phyloP scores from a whole-genome alignment of 92 coral and sea anemone species.

The Blastomussa wellsi region DNA sequence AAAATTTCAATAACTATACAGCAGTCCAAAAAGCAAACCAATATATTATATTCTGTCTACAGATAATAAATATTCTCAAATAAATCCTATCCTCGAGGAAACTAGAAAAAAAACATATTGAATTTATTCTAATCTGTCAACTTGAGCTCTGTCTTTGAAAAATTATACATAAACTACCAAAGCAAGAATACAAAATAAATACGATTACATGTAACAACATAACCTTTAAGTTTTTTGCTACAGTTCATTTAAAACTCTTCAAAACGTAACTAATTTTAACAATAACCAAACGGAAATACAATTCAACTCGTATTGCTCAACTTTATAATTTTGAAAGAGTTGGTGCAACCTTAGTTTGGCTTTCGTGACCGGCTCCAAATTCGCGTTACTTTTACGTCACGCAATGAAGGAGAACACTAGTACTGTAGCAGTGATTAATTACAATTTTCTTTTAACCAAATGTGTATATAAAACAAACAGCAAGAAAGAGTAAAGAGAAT shows the following conservation, averaged over 20 bases:
- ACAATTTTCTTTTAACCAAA: not conserved
- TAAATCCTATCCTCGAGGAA: conserved; percentile 12
- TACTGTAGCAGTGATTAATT: not conserved
- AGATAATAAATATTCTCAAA: conserved; percentile 31
- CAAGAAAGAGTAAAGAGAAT: not conserved
- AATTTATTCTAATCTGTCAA: not conserved
- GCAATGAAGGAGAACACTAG: not conserved
- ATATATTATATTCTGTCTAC: conserved; percentile 21
- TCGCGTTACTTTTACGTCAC: not conserved
- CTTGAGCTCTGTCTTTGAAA: not conserved
- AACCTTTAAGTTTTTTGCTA: not conserved
- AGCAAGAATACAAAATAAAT: conserved; percentile 25
- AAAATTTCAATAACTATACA: conserved; percentile 14
- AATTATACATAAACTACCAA: not conserved
- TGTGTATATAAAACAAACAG: not conserved
- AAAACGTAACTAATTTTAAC: not conserved
- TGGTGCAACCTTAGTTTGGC: not conserved
- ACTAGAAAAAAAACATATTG: not conserved
- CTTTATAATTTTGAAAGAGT: not conserved
- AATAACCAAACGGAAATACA: conserved; percentile 5
- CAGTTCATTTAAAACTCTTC: not conserved
- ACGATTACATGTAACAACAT: not conserved
- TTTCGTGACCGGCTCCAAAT: not conserved
- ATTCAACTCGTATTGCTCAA: not conserved
- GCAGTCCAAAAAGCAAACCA: conserved; percentile 16